phyloP scores from a whole-genome alignment of 2,797 vertebrate species.

The Cetoscarus ocellatus region DNA sequence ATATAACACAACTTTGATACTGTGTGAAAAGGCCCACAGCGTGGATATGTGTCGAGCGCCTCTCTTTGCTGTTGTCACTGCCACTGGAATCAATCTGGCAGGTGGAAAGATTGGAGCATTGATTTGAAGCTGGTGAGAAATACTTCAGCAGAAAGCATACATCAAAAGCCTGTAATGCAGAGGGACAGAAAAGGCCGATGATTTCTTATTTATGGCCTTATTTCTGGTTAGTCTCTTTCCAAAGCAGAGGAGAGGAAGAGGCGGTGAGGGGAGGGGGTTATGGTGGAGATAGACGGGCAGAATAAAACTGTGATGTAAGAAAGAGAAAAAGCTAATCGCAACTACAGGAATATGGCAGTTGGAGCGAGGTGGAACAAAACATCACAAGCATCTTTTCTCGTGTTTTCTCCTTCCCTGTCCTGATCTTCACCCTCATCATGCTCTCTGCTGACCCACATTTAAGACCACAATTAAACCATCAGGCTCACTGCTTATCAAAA shows the following conservation, averaged over 20 bases:
- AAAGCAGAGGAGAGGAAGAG: conserved; percentile 30
- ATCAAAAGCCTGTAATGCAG: conserved; percentile 84
- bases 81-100: conserved; percentile 85
- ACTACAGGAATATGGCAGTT: conserved; percentile 52
- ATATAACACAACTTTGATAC: conserved; percentile 60
- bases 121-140: conserved; percentile 87
- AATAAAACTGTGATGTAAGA: conserved; percentile 61
- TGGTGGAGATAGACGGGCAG: conserved; percentile 63
- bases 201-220: conserved; percentile 89
- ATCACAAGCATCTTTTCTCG: conserved; percentile 23
- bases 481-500: not conserved
- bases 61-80: conserved; percentile 61
- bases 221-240: conserved; percentile 76
- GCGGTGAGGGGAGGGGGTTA: conserved; percentile 22
- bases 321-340: conserved; percentile 48
- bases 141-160: conserved; percentile 84
- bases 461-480: conserved; percentile 24
- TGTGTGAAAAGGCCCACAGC: conserved; percentile 81
- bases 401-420: conserved; percentile 3
- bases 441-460: conserved; percentile 28
- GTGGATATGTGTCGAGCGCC: conserved; percentile 69
- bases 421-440: conserved; percentile 2
- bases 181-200: conserved; percentile 83
- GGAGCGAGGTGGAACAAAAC: conserved; percentile 52
- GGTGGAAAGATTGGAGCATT: conserved; percentile 82